phyloP scores from a whole-genome alignment of 2,888 invertebrate species.

The Meganola albula region DNA sequence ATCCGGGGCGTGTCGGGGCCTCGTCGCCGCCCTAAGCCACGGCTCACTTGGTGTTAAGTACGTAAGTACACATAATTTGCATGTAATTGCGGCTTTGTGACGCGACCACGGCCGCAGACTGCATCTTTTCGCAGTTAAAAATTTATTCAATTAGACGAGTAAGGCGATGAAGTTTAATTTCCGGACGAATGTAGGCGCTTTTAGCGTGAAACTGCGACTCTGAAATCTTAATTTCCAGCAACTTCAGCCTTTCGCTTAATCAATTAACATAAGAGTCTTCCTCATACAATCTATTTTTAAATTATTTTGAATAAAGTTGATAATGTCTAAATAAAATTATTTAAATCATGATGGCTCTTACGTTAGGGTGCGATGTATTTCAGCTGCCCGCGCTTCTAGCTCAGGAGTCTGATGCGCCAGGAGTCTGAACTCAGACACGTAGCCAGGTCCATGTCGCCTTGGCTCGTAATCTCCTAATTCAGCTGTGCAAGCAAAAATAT shows the following conservation, averaged over 20 bases:
- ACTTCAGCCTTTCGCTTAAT: conserved; percentile 40
- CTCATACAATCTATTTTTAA: conserved; percentile 8
- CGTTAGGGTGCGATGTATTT: conserved; percentile 92
- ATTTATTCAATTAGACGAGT: conserved; percentile 70
- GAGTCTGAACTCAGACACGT: conserved; percentile 96
- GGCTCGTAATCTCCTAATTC: conserved; percentile 97
- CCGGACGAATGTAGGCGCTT: conserved; percentile 49
- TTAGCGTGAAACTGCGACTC: conserved; percentile 51
- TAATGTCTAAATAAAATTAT: conserved; percentile 1
- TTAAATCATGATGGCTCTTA: conserved; percentile 50
- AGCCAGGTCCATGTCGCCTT: conserved; percentile 90
- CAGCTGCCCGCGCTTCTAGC: conserved; percentile 90
- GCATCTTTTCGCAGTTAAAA: conserved; percentile 71
- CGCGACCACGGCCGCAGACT: conserved; percentile 51
- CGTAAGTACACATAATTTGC: conserved; percentile 70
- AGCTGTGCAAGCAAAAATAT: conserved; percentile 75
- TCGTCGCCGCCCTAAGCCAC: conserved; percentile 35
- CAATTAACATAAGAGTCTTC: conserved; percentile 19
- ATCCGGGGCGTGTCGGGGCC: conserved; percentile 32
- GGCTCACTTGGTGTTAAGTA: conserved; percentile 51
- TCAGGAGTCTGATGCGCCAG: conserved; percentile 94
- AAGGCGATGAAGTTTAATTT: conserved; percentile 67
- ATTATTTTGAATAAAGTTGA: conserved; percentile 2
- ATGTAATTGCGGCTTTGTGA: conserved; percentile 71
- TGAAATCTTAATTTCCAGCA: conserved; percentile 55